Conservation (phyloP, 2,888 invertebrate genomes). For the Lymantria monacha region DNA sequence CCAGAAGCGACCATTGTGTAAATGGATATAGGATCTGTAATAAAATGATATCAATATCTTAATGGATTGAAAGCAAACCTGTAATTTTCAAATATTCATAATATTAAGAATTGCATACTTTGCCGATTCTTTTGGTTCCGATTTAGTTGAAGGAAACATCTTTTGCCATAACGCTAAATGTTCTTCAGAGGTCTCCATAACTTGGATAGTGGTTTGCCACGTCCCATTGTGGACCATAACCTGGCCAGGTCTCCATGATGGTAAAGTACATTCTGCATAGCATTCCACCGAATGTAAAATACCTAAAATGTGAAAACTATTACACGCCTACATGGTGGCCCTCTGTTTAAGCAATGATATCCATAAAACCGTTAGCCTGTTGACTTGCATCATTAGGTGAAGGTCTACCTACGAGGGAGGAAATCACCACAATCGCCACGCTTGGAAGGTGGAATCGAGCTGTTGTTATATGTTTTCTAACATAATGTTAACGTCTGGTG, state of each 20-base stretch:
- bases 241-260: conserved; percentile 46
- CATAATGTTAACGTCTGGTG: too few species aligned
- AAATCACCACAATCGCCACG: too few species aligned
- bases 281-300: conserved; percentile 48
- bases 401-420: too few species aligned
- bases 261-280: conserved; percentile 45
- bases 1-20: conserved; percentile 43
- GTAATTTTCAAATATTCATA: too few species aligned
- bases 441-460: too few species aligned
- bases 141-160: conserved; percentile 37
- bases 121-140: conserved; percentile 38
- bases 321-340: too few species aligned
- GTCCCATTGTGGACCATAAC: conserved; percentile 53
- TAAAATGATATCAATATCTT: conserved; percentile 7
- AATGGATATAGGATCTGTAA: conserved; percentile 55
- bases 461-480: too few species aligned
- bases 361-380: too few species aligned
- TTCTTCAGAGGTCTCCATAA: conserved; percentile 38
- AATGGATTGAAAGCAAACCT: too few species aligned
- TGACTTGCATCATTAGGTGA: too few species aligned
- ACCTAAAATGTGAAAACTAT: conserved; percentile 35
- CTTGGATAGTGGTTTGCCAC: conserved; percentile 54
- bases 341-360: too few species aligned
- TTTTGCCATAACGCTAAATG: conserved; percentile 39
- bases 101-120: too few species aligned